Evolutionary conservation across 2,888 invertebrate genomes (phyloP).

Genomic region (Lumbricus terrestris): DNA sequence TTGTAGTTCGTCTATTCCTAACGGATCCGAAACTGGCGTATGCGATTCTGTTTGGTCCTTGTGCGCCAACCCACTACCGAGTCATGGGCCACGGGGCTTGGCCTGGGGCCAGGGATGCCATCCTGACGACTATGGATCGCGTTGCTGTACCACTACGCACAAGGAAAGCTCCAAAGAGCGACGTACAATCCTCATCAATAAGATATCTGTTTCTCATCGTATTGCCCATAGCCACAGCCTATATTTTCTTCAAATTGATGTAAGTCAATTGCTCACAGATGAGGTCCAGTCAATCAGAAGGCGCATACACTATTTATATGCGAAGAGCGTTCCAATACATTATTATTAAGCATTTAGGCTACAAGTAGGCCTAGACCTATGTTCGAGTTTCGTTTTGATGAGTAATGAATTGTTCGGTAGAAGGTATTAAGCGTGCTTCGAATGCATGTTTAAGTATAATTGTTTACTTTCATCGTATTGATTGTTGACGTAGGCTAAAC

Average conservation of each 20-base stretch:
- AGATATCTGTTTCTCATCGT: background rate
- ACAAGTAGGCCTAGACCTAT: too few relatives aligned
- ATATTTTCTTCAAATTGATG: background rate
- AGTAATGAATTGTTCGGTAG: too few relatives aligned
- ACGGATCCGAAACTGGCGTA: constrained; percentile 46
- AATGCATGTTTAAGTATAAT: too few relatives aligned
- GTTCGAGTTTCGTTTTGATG: too few relatives aligned
- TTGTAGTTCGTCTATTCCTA: constrained; percentile 43
- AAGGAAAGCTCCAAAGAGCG: background rate
- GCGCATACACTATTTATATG: too few relatives aligned
- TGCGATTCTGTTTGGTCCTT: constrained; percentile 51
- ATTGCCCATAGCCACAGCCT: background rate
- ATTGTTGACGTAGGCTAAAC: too few relatives aligned
- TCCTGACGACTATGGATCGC: constrained; percentile 52
- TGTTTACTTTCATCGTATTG: too few relatives aligned
- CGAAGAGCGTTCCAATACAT: too few relatives aligned
- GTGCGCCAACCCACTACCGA: constrained; percentile 56
- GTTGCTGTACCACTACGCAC: constrained; percentile 28
- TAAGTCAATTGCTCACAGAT: background rate
- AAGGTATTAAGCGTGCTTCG: too few relatives aligned
- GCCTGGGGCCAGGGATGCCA: constrained; percentile 59
- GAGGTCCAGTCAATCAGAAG: too few relatives aligned
- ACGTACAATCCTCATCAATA: too few relatives aligned
- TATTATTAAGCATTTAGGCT: too few relatives aligned
- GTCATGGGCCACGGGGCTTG: constrained; percentile 58